Conservation (phyloP, 2,888 invertebrate genomes). For the Cenopis cana region DNA sequence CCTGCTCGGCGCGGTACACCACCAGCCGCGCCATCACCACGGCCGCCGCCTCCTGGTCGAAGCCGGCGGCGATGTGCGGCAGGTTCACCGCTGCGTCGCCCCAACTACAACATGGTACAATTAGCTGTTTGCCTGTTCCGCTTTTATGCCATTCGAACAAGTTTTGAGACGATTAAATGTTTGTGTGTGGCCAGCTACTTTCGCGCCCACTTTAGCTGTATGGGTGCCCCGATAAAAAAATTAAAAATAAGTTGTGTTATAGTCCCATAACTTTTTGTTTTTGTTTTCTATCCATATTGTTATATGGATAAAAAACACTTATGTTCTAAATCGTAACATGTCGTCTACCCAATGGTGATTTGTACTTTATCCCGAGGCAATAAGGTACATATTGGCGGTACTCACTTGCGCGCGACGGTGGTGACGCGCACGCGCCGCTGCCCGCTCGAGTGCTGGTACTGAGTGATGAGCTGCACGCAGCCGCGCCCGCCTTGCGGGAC, state of each 20-base stretch:
- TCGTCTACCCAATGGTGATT: too few relatives aligned
- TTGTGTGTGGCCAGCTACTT: too few relatives aligned
- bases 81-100: slow-evolving; percentile 96
- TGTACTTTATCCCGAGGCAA: background rate
- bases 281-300: too few relatives aligned
- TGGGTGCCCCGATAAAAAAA: too few relatives aligned
- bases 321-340: too few relatives aligned
- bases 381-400: background rate
- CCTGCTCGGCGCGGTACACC: slow-evolving; percentile 91
- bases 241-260: too few relatives aligned
- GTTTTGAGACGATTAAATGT: too few relatives aligned
- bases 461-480: slow-evolving; percentile 98
- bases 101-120: slow-evolving; percentile 87
- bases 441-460: slow-evolving; percentile 99
- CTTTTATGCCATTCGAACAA: too few relatives aligned
- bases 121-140: too few relatives aligned
- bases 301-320: too few relatives aligned
- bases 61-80: slow-evolving; percentile 96
- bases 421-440: slow-evolving; percentile 98
- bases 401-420: slow-evolving; percentile 97
- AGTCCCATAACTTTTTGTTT: too few relatives aligned
- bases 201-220: too few relatives aligned
- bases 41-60: slow-evolving; percentile 99
- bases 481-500: slow-evolving; percentile 98
- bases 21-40: slow-evolving; percentile 98